Conservation (phyloP, 2,888 invertebrate species). For the Machimus rusticus region DNA sequence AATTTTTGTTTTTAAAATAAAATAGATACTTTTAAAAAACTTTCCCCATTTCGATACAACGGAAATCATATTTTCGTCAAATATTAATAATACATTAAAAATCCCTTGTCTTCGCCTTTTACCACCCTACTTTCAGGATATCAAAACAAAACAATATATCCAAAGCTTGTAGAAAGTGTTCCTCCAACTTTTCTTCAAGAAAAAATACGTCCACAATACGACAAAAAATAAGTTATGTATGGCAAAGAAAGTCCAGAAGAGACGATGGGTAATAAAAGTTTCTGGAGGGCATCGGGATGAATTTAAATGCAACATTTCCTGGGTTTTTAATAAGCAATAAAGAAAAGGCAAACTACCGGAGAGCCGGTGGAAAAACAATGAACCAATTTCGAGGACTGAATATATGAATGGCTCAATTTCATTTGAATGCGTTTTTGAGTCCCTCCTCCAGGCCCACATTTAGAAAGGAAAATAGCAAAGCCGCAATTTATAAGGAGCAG, state of each 20-base stretch:
- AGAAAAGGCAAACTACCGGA: background rate
- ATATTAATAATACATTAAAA: background rate
- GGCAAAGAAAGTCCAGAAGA: background rate
- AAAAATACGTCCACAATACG: background rate
- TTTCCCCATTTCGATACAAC: background rate
- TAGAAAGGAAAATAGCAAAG: background rate
- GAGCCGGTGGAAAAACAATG: background rate
- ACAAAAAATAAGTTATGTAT: background rate
- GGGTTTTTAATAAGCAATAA: constrained; percentile 5
- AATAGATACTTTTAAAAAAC: background rate
- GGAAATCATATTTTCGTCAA: background rate
- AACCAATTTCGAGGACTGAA: constrained; percentile 33
- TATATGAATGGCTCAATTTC: constrained; percentile 32
- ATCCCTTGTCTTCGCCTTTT: background rate
- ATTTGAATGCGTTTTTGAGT: constrained; percentile 20
- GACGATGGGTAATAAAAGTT: background rate
- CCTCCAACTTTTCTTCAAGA: background rate
- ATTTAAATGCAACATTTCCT: background rate
- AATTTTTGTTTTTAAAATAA: background rate
- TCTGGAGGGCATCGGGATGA: background rate
- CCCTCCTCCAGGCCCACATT: background rate
- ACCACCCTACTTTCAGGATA: background rate
- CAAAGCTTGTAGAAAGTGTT: background rate
- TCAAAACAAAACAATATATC: background rate
- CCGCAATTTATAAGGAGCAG: background rate